Conservation (phyloP, 2,797 vertebrate genomes). For the Ctenopoma kingsleyae region DNA sequence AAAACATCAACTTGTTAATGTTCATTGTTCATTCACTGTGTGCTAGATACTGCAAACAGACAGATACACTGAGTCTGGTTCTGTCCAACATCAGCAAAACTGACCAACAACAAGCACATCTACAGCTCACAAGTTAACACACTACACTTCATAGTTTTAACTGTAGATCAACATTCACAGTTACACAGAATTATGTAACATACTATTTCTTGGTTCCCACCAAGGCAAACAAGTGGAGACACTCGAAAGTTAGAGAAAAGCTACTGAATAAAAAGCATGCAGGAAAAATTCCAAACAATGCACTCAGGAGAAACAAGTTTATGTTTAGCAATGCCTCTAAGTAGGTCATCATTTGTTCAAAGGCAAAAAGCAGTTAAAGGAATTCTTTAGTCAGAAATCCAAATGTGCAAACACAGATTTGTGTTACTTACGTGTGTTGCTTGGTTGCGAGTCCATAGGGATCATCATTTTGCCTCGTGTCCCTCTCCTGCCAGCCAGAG, state of each 20-base stretch:
- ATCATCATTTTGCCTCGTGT: constrained; percentile 95
- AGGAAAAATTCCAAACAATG: neutral
- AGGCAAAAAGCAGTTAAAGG: neutral
- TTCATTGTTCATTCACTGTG: no score
- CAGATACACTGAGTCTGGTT: neutral
- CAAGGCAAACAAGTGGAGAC: neutral
- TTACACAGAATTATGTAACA: neutral
- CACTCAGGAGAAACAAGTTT: neutral
- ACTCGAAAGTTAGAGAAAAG: neutral
- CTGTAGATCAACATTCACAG: no score
- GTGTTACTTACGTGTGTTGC: constrained; percentile 88
- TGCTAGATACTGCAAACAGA: neutral
- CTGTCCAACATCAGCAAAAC: neutral
- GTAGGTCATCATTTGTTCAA: neutral
- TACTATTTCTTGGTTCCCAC: neutral
- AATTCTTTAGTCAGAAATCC: neutral
- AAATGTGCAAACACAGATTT: neutral
- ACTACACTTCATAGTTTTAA: neutral
- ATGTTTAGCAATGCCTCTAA: neutral
- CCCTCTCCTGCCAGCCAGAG: constrained; percentile 88
- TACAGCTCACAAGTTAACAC: neutral
- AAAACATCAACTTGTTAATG: neutral
- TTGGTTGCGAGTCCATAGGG: constrained; percentile 94
- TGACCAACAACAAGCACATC: neutral
- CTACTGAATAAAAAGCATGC: neutral